phyloP scores from a whole-genome alignment of 2,113 vertebrate species.

The Macrotis lagotis region DNA sequence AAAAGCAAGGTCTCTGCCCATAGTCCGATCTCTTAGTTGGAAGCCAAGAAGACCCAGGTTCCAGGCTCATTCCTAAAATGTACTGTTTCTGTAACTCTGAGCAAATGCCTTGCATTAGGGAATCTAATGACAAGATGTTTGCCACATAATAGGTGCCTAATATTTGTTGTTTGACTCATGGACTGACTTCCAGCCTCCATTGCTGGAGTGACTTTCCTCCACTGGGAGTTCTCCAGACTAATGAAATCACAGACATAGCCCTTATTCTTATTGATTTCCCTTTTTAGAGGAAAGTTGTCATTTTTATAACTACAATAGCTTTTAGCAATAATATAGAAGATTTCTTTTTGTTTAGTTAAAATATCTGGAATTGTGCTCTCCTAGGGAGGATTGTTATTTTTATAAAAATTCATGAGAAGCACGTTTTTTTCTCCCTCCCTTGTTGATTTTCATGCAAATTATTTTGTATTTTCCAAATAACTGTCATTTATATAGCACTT shows the following conservation, averaged over 20 bases:
- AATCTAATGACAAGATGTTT: no score
- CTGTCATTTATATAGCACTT: neutral
- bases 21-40: neutral
- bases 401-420: constrained; percentile 41
- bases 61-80: neutral
- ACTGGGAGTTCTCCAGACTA: neutral
- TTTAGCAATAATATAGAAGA: constrained; percentile 58
- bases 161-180: neutral
- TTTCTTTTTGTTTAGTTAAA: constrained; percentile 37
- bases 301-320: constrained; percentile 62
- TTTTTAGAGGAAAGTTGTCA: constrained; percentile 45
- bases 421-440: constrained; percentile 10
- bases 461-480: constrained; percentile 33
- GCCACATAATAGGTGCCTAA: neutral
- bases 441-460: constrained; percentile 27
- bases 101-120: neutral
- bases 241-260: neutral
- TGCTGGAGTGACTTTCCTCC: neutral
- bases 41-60: neutral
- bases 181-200: neutral
- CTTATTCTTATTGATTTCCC: neutral
- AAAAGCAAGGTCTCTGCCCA: neutral
- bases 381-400: neutral
- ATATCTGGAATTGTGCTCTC: constrained; percentile 27
- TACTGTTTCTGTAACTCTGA: neutral